These are phyloP conservation scores for Linepithema humile DNA, from an alignment of 1,140 invertebrate species.

Conservation along the genomic window DNA sequence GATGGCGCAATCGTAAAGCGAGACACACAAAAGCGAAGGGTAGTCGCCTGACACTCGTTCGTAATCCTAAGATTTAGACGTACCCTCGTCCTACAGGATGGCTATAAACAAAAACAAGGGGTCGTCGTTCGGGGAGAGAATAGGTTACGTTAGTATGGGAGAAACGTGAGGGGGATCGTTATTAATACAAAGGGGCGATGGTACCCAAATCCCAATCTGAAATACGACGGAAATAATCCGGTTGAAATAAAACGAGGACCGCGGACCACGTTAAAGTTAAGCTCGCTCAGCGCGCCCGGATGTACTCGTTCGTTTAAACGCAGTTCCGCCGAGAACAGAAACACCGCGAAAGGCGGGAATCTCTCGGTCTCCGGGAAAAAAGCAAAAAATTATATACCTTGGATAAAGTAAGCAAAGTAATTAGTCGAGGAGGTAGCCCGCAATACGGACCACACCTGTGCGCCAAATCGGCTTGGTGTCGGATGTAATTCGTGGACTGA, in stretches of 20 bases:
- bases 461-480: slow-evolving; percentile 55
- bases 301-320: slow-evolving; percentile 55
- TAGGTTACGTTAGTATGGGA: slow-evolving; percentile 57
- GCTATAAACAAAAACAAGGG: slow-evolving; percentile 75
- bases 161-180: slow-evolving; percentile 66
- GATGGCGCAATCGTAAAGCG: slow-evolving; percentile 65
- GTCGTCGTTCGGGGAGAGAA: slow-evolving; percentile 59
- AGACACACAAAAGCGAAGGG: slow-evolving; percentile 62
- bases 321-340: slow-evolving; percentile 42
- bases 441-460: slow-evolving; percentile 63
- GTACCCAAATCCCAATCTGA: slow-evolving; percentile 81
- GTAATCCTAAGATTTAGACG: slow-evolving; percentile 79
- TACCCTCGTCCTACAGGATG: slow-evolving; percentile 69
- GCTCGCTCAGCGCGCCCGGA: slow-evolving; percentile 46
- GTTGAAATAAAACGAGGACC: slow-evolving; percentile 75
- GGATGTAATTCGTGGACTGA: slow-evolving; percentile 11
- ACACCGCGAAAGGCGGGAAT: slow-evolving; percentile 47
- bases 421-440: slow-evolving; percentile 59
- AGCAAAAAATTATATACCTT: slow-evolving; percentile 56
- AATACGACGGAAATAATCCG: slow-evolving; percentile 81
- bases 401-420: slow-evolving; percentile 64
- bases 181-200: slow-evolving; percentile 78
- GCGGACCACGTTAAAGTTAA: slow-evolving; percentile 66
- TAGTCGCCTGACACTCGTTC: slow-evolving; percentile 69
- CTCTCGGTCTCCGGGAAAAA: slow-evolving; percentile 46